Evolutionary conservation across 2,797 vertebrate genomes (phyloP), one percentile per base, ranked within the genome.

Genomic region (Arremon brunneinucha): DNA sequence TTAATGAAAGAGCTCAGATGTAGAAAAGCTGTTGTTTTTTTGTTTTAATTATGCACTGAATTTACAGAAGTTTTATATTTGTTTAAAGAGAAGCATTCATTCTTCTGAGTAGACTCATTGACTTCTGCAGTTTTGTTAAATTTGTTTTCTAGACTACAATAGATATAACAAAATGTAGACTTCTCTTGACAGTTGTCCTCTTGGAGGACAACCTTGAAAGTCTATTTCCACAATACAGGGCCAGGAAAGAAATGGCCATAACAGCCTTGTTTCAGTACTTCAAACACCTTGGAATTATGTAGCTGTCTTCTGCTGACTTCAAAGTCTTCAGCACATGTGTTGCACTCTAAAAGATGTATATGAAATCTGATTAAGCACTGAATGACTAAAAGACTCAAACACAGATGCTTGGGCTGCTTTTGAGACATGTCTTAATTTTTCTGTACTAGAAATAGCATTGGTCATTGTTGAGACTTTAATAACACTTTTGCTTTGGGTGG

Each of bases 401-500:
- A 35, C 7, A 43, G 19, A 11, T 41, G 3, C 23, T 65, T 82
- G 37, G 71, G 43, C 30, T 79, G 7, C 39, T 88, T 72, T 76
- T 94, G 47, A 80, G 64, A n/a, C 20, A 14, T 5, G 3, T 65
- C 67, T 65, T 44, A 0, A 6, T 75, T 79, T 85, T 75, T 52
- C 23, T 0, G 0, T 79, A 43, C 16, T 23, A 57, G 17, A 23
- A 34, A n/a, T 65, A 57, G 4, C 1, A 1, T 19, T 69, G 21
- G 12, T 68, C 18, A 37, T 16, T 82, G 24, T 43, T 76, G 26
- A 69, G 32, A 34, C 4, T 50, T 62, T 5, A 80, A 20, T 76
- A 30, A 13, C 64, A 8, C 8, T 68, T 52, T 83, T 24, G 1
- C 20, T 35, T 80, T 37, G 4, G 1, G 44, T 59, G 20, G 1